These are phyloP conservation scores for Spicauda simplicius DNA, from an alignment of 2,888 invertebrate species.

Conservation along the genomic window DNA sequence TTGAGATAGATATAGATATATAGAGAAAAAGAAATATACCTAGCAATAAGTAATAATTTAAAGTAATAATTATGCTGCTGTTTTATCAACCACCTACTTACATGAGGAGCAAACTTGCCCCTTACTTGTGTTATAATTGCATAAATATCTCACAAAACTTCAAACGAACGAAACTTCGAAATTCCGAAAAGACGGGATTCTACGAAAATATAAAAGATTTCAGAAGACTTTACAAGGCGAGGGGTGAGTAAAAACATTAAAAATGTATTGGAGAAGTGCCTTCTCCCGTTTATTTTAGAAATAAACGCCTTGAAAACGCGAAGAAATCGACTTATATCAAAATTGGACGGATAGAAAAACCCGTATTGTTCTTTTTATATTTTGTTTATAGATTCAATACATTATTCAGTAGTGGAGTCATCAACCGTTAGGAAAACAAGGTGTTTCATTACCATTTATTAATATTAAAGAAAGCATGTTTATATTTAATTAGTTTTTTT, in stretches of 20 bases:
- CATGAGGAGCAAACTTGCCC: too few relatives aligned
- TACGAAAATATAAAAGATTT: not conserved
- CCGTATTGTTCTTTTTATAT: not conserved
- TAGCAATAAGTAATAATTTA: too few relatives aligned
- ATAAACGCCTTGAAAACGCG: not conserved
- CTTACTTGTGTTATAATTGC: too few relatives aligned
- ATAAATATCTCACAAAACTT: not conserved
- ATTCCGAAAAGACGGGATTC: not conserved
- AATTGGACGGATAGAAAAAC: not conserved
- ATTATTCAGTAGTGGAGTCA: slow-evolving; percentile 2
- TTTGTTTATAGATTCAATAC: slow-evolving; percentile 4
- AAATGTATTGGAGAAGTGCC: slow-evolving; percentile 9
- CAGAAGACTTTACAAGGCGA: not conserved
- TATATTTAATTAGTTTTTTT: not conserved
- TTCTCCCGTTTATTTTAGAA: not conserved
- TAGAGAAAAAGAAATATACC: too few relatives aligned
- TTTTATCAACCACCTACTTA: too few relatives aligned
- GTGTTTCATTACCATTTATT: slow-evolving; percentile 19
- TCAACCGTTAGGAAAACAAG: slow-evolving; percentile 22
- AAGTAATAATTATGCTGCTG: too few relatives aligned
- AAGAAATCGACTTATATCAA: not conserved
- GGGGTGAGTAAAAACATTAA: not conserved
- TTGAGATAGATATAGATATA: too few relatives aligned
- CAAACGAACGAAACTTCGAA: not conserved
- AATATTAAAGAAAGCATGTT: slow-evolving; percentile 17